Evolutionary conservation across 2,797 vertebrate species (phyloP).

Genomic region (Thamnophis elegans): DNA sequence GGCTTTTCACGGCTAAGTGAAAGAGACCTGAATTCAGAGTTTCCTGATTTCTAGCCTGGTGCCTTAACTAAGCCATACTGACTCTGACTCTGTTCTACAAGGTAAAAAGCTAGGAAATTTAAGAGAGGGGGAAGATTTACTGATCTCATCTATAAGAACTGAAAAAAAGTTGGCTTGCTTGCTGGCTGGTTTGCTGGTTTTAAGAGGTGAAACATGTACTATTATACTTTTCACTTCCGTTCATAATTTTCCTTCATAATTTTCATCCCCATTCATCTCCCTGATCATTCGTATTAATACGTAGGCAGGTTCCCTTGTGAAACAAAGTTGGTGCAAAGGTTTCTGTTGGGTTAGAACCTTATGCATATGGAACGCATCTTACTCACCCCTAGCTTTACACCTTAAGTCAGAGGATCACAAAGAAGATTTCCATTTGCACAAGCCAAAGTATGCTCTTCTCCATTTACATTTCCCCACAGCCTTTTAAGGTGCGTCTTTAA

Average conservation of each 20-base stretch:
- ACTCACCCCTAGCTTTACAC: not conserved
- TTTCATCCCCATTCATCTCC: not conserved
- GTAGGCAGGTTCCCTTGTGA: not conserved
- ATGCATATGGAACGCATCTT: not conserved
- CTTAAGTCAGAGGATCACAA: not conserved
- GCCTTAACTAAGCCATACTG: not conserved
- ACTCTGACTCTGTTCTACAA: constrained; percentile 24
- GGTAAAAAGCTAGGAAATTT: constrained; percentile 21
- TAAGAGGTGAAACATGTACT: not conserved
- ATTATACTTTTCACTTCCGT: constrained; percentile 14
- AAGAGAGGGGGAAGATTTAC: not conserved
- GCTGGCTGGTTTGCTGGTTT: not conserved
- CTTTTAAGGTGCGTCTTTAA: not conserved
- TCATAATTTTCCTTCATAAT: too few relatives aligned
- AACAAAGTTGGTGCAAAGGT: not conserved
- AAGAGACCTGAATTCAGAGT: not conserved
- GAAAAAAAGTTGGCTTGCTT: not conserved
- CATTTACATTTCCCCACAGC: not conserved
- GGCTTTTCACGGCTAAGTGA: not conserved
- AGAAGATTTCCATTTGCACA: not conserved
- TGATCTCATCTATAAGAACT: constrained; percentile 2
- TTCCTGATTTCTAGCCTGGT: not conserved
- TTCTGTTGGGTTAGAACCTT: not conserved
- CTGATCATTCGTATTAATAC: not conserved
- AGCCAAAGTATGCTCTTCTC: not conserved